Evolutionary conservation across 2,888 invertebrate genomes (phyloP), one percentile per base, ranked within the genome.

Genomic region (Caenorhabditis japonica): DNA sequence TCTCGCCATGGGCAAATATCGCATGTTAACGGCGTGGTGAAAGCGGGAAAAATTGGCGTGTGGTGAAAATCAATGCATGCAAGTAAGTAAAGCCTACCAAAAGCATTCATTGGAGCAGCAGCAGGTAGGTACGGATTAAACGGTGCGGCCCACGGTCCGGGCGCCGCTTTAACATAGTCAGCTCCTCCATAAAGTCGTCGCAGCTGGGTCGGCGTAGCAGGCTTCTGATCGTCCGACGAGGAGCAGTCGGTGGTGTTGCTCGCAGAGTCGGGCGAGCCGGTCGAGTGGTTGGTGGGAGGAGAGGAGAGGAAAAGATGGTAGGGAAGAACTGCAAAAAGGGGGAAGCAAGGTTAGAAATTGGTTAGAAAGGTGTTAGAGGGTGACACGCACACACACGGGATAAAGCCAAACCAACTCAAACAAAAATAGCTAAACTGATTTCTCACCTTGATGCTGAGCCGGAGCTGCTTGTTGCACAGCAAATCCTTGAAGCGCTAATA

Each of bases 401-500:
- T n/a, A 1, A 21, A 8, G 36, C 33, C 52, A 36, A 58, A 36
- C 15, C 34, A 15, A 46, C 25, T 27, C 33, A 39, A 23, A 17
- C 4, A 19, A 34, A 33, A 36, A 38, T 2, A 27, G 21, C 8
- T 43, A 7, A 41, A 46, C n/a, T 33, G 17, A 7, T 17, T 51
- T n/a, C n/a, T n/a, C n/a, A 71, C 71, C 71, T 56, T 58, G 58
- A 53, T 71, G 71, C 19, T 62, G 71, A 5, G 23, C 8, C 2
- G 56, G 56, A 5, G 66, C 56, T 4, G 19, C 17, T 17, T 73
- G 73, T 21, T 73, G 73, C 0, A 68, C 73, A 5, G 73, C 66
- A 33, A 66, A 74, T 4, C 74, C 74, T 53, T 74, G 74, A 2
- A 74, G 47, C n/a, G 61, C 62, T 1, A 68, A 23, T 12, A 73